Percentiles rank a stretch among this genome's conserved stretches.
Evolutionary conservation across 2,113 vertebrate genomes (phyloP).

Genomic region (Zapornia atra): DNA sequence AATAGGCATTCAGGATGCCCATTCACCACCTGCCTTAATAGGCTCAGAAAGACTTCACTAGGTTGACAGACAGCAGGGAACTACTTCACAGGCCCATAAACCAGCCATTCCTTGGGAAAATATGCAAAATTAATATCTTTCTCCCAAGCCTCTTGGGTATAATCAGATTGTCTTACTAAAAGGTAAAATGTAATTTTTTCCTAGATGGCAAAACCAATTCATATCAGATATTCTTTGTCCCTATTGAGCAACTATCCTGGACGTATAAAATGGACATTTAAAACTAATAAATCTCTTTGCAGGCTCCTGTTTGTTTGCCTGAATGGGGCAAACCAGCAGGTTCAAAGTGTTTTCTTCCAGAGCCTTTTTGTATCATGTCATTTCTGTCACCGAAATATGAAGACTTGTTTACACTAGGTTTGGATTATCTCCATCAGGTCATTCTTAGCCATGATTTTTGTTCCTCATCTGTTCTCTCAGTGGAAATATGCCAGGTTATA

Average conservation of each 20-base stretch:
- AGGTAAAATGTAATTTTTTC: background rate
- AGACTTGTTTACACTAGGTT: background rate
- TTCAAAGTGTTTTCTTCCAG: background rate
- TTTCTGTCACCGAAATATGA: background rate
- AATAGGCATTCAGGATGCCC: background rate
- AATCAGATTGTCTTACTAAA: background rate
- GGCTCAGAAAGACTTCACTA: background rate
- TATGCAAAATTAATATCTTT: background rate
- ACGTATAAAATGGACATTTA: background rate
- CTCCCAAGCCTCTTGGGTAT: background rate
- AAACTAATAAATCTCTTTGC: background rate
- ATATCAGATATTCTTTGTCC: background rate
- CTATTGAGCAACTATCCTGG: background rate
- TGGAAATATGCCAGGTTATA: background rate
- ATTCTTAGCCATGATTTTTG: background rate
- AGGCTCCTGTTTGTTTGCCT: background rate
- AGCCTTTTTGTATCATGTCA: background rate
- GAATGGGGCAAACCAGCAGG: background rate
- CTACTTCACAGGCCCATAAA: background rate
- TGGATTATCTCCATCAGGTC: background rate
- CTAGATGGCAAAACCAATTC: background rate
- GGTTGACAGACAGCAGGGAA: background rate
- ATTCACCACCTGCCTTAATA: conserved; percentile 10
- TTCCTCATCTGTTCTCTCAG: background rate
- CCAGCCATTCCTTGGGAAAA: background rate